A percentile compares a stretch with the other conserved stretches of the same genome.
These are phyloP conservation scores for Orthosia gracilis DNA, from an alignment of 2,888 invertebrate species.

Conservation along the genomic window DNA sequence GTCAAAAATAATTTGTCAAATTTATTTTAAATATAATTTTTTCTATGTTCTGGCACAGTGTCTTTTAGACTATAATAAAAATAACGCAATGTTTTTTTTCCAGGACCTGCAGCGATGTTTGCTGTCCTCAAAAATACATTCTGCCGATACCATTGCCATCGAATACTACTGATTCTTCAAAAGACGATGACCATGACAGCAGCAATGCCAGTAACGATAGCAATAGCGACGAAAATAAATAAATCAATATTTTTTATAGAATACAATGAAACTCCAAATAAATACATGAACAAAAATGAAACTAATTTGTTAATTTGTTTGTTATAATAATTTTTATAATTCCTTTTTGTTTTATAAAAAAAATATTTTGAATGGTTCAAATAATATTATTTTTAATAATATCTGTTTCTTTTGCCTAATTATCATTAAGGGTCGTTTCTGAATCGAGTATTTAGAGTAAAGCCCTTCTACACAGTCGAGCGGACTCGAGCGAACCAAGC, in stretches of 20 bases:
- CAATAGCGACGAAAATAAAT: constrained; percentile 54
- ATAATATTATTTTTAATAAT: no score
- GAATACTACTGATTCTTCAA: neutral
- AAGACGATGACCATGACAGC: constrained; percentile 19
- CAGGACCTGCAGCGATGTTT: constrained; percentile 74
- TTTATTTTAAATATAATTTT: neutral
- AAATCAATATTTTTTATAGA: neutral
- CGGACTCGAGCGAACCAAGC: no score
- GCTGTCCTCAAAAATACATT: constrained; percentile 72
- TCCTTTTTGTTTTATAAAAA: no score
- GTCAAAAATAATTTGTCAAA: neutral
- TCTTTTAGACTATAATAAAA: neutral
- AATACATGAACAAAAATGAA: no score
- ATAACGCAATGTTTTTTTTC: constrained; percentile 21
- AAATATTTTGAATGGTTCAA: no score
- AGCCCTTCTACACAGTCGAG: no score
- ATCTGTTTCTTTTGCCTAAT: no score
- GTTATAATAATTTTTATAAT: no score
- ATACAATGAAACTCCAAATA: no score
- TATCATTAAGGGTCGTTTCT: no score
- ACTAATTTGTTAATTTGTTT: no score
- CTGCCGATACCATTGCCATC: constrained; percentile 30
- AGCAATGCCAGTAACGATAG: neutral
- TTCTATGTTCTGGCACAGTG: neutral
- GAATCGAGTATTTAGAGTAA: no score